phyloP scores from a whole-genome alignment of 2,888 invertebrate genomes.

The Rotaria sp. region DNA sequence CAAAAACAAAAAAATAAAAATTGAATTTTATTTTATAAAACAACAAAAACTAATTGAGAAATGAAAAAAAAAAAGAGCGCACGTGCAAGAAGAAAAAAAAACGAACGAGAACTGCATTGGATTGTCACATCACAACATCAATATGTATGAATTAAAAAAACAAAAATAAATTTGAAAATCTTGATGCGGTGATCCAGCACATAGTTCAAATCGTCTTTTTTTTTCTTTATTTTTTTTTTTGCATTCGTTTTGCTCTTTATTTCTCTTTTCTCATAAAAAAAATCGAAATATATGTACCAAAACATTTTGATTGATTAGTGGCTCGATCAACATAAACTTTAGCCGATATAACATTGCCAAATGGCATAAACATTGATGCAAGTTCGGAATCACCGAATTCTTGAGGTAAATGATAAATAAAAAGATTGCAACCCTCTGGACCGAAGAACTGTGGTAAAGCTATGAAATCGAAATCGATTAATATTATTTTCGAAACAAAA shows the following conservation, averaged over 20 bases:
- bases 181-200: conserved; percentile 19
- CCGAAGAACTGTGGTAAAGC: conserved; percentile 57
- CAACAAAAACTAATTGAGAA: not conserved
- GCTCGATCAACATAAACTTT: conserved; percentile 99
- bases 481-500: not conserved
- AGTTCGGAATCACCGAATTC: conserved; percentile 98
- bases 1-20: not conserved
- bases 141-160: not conserved
- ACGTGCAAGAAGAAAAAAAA: conserved; percentile 84
- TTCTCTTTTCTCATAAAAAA: not conserved
- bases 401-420: conserved; percentile 99
- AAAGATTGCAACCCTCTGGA: conserved; percentile 98
- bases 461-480: conserved; percentile 1
- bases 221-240: not conserved
- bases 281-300: conserved; percentile 74
- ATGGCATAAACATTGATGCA: conserved; percentile 99
- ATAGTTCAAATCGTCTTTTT: not conserved
- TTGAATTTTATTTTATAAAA: not conserved
- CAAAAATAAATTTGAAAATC: not conserved
- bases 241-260: not conserved
- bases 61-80: conserved; percentile 72
- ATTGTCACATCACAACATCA: conserved; percentile 31
- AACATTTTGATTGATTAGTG: conserved; percentile 99
- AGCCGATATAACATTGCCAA: conserved; percentile 98
- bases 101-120: conserved; percentile 1